Percentiles rank a stretch among this genome's conserved stretches.
phyloP scores from a whole-genome alignment of 2,797 vertebrate species.

The Enteromius radiatus region DNA sequence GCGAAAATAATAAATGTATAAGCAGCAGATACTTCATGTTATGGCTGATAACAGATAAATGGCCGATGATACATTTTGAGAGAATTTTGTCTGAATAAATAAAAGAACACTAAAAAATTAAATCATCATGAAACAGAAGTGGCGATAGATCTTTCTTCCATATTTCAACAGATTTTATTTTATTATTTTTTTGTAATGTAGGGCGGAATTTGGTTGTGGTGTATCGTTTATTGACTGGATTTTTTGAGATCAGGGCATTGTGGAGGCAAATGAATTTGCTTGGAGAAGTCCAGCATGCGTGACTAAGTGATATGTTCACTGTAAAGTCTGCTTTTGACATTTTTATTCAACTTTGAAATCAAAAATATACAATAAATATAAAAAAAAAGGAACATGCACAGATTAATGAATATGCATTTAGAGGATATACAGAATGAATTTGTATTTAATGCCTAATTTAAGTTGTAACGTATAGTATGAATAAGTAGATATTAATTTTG shows the following conservation, averaged over 20 bases:
- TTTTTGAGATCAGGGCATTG: neutral
- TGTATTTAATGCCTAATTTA: neutral
- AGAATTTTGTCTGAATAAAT: neutral
- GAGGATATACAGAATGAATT: neutral
- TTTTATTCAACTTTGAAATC: neutral
- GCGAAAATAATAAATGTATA: neutral
- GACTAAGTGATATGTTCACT: neutral
- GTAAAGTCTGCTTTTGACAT: neutral
- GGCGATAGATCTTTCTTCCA: neutral
- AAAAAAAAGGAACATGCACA: neutral
- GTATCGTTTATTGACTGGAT: neutral
- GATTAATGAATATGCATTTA: neutral
- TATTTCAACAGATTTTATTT: neutral
- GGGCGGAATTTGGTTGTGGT: neutral
- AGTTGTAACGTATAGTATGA: neutral
- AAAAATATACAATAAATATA: neutral
- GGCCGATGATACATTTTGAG: neutral
- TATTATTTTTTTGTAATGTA: no score
- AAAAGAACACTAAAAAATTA: neutral
- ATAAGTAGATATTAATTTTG: neutral
- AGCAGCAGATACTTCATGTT: neutral
- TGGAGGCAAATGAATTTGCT: neutral
- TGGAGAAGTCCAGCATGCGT: neutral
- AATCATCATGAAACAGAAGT: neutral
- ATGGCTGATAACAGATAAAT: no score